A percentile compares a stretch with the other conserved stretches of the same genome.
Evolutionary conservation across 2,797 vertebrate genomes (phyloP).

Genomic region (Agapornis canus): DNA sequence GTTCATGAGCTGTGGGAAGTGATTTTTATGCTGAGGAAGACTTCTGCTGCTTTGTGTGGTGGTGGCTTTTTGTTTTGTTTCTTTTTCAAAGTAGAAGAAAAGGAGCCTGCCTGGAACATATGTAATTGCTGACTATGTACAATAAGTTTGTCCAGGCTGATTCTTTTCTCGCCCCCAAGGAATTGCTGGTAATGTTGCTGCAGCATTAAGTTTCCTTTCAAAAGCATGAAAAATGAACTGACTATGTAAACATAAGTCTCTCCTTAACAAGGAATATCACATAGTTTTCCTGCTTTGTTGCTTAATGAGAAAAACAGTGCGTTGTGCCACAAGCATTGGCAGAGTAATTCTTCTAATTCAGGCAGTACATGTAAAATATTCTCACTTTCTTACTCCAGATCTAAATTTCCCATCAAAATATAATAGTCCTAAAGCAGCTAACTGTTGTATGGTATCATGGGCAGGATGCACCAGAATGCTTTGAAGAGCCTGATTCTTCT

Average conservation of each 20-base stretch:
- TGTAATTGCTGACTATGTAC: not conserved
- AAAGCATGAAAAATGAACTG: not conserved
- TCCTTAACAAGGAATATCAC: not conserved
- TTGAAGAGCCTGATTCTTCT: not conserved
- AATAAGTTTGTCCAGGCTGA: not conserved
- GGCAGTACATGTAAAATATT: not conserved
- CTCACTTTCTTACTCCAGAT: not conserved
- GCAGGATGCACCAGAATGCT: not conserved
- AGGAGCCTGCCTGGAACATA: not conserved
- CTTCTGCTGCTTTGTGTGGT: fast-evolving
- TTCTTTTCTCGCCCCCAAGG: not conserved
- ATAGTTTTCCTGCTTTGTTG: not conserved
- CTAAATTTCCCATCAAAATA: not conserved
- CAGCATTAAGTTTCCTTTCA: not conserved
- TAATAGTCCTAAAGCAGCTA: not conserved
- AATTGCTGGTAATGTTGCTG: not conserved
- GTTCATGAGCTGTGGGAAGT: not conserved
- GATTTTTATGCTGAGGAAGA: not conserved
- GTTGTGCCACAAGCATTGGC: not conserved
- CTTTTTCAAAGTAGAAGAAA: not conserved
- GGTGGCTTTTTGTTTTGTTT: not conserved
- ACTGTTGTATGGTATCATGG: fast-evolving
- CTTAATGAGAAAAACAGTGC: not conserved
- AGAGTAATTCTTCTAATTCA: not conserved
- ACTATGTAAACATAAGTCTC: not conserved